phyloP scores from a whole-genome alignment of 2,113 vertebrate species.

The Xyrauchen texanus region DNA sequence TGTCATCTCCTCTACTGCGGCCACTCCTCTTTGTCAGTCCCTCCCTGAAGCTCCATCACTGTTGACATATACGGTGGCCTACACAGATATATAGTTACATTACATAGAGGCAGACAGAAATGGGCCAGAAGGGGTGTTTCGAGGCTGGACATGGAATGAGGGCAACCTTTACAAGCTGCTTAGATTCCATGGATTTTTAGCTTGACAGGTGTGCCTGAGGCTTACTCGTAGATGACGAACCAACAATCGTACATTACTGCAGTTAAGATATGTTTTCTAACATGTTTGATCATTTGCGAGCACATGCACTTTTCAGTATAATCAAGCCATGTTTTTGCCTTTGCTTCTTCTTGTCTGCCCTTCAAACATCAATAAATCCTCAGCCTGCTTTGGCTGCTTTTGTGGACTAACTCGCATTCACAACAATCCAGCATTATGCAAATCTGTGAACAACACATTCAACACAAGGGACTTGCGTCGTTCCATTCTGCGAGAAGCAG shows the following conservation, averaged over 20 bases:
- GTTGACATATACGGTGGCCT: constrained; percentile 52
- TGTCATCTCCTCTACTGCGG: constrained; percentile 51
- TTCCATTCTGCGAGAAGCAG: constrained; percentile 51
- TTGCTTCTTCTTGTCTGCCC: constrained; percentile 26
- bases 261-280: not conserved
- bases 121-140: constrained; percentile 43
- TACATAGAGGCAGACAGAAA: constrained; percentile 49
- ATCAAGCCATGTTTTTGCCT: constrained; percentile 11
- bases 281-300: too few relatives aligned
- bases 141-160: constrained; percentile 40
- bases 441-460: constrained; percentile 55
- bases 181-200: constrained; percentile 41
- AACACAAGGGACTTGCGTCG: constrained; percentile 47
- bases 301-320: not conserved
- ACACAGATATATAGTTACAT: constrained; percentile 57
- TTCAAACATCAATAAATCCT: constrained; percentile 47
- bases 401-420: constrained; percentile 44
- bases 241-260: not conserved
- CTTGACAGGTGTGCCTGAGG: constrained; percentile 38
- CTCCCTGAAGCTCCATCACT: constrained; percentile 59
- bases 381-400: constrained; percentile 27
- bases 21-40: constrained; percentile 50
- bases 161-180: constrained; percentile 46
- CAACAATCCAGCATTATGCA: constrained; percentile 56
- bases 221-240: not conserved